phyloP scores from a whole-genome alignment of 2,113 vertebrate genomes.

The Acanthochromis polyacanthus region DNA sequence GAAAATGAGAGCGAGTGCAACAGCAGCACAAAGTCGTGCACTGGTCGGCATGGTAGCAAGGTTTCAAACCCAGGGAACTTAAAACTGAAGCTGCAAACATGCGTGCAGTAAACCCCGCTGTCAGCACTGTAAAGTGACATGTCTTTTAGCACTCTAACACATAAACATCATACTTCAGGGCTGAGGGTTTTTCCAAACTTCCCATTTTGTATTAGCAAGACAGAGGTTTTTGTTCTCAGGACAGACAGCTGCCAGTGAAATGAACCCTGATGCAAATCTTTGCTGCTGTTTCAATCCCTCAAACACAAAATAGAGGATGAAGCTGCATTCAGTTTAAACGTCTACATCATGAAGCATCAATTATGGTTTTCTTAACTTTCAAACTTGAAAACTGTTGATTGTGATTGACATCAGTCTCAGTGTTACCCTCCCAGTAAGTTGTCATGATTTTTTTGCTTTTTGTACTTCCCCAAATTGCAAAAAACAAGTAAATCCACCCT shows the following conservation, averaged over 20 bases:
- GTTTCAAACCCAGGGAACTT: not conserved
- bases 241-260: not conserved
- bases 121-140: not conserved
- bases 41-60: not conserved
- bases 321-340: not conserved
- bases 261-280: not conserved
- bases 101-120: not conserved
- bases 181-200: slow-evolving; percentile 66
- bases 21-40: slow-evolving; percentile 2
- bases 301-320: not conserved
- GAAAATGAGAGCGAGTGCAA: not conserved
- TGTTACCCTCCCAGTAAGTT: not conserved
- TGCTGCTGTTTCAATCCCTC: not conserved
- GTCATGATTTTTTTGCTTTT: not conserved
- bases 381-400: no score
- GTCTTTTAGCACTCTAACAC: not conserved
- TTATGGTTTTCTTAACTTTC: no score
- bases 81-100: not conserved
- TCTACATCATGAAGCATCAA: no score
- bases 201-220: slow-evolving; percentile 46
- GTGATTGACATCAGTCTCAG: not conserved
- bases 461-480: not conserved
- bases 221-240: not conserved
- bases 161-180: not conserved
- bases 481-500: not conserved